Percentiles rank a stretch among this genome's conserved stretches.
These are phyloP conservation scores for Scophthalmus maximus DNA, from an alignment of 2,113 vertebrate species.

Conservation along the genomic window DNA sequence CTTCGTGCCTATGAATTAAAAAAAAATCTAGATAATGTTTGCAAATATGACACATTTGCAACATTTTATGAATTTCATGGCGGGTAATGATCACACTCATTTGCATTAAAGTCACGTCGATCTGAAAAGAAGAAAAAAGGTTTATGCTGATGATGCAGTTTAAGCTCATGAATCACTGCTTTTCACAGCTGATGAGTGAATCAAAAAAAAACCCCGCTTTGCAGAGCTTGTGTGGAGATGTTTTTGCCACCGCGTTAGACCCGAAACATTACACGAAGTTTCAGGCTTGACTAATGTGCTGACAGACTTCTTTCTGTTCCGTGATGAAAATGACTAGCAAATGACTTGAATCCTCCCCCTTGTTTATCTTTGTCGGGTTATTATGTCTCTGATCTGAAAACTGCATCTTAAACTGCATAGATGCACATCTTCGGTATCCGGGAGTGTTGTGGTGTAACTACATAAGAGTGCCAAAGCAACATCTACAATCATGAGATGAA, in stretches of 20 bases:
- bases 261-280: constrained; percentile 27
- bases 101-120: constrained; percentile 69
- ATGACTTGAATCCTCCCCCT: constrained; percentile 41
- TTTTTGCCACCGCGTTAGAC: constrained; percentile 43
- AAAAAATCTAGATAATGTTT: not conserved
- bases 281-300: constrained; percentile 44
- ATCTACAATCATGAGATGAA: constrained; percentile 44
- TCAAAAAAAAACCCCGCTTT: constrained; percentile 61
- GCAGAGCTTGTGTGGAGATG: constrained; percentile 37
- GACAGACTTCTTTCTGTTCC: constrained; percentile 31
- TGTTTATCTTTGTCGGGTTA: constrained; percentile 47
- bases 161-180: constrained; percentile 67
- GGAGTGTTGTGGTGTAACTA: constrained; percentile 16
- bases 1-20: constrained; percentile 14
- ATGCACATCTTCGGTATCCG: constrained; percentile 21
- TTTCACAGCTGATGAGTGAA: constrained; percentile 62
- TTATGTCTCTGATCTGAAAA: constrained; percentile 40
- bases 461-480: not conserved
- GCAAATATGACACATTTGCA: constrained; percentile 31
- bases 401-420: constrained; percentile 37
- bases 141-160: constrained; percentile 72
- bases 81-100: constrained; percentile 58
- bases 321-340: constrained; percentile 29
- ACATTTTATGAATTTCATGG: constrained; percentile 47
- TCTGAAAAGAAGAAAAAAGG: constrained; percentile 30